phyloP scores from a whole-genome alignment of 2,113 vertebrate species.

The Megaceryle maxima region DNA sequence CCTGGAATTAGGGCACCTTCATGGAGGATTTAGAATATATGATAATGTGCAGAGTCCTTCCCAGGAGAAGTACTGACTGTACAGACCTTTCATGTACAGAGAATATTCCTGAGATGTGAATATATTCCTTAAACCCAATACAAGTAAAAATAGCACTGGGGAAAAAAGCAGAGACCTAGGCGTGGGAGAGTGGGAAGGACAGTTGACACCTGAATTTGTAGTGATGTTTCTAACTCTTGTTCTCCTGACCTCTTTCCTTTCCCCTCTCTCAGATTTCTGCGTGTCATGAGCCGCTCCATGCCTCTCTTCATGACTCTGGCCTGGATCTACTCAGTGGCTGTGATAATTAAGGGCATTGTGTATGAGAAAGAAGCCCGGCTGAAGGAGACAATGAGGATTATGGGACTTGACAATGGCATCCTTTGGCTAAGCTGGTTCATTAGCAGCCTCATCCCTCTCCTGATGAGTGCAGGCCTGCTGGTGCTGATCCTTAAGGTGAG shows the following conservation, averaged over 20 bases:
- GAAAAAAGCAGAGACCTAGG: background rate
- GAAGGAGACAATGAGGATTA: slow-evolving; percentile 98
- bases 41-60: background rate
- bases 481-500: slow-evolving; percentile 94
- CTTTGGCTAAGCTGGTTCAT: slow-evolving; percentile 99
- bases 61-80: background rate
- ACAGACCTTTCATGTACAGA: background rate
- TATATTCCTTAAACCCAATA: background rate
- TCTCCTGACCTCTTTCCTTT: background rate
- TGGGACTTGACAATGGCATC: slow-evolving; percentile 92
- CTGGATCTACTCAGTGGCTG: slow-evolving; percentile 97
- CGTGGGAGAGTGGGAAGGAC: background rate
- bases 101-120: background rate
- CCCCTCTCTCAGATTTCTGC: slow-evolving; percentile 83
- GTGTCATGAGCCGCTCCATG: slow-evolving; percentile 95
- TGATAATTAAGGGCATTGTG: slow-evolving; percentile 96
- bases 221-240: background rate
- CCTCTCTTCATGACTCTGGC: slow-evolving; percentile 97
- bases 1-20: background rate
- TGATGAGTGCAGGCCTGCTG: slow-evolving; percentile 89
- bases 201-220: background rate
- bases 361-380: slow-evolving; percentile 97
- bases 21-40: background rate
- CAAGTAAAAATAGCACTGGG: background rate
- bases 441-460: slow-evolving; percentile 91